Evolutionary conservation across 2,113 vertebrate species (phyloP).

Genomic region (Elaphurus davidianus): DNA sequence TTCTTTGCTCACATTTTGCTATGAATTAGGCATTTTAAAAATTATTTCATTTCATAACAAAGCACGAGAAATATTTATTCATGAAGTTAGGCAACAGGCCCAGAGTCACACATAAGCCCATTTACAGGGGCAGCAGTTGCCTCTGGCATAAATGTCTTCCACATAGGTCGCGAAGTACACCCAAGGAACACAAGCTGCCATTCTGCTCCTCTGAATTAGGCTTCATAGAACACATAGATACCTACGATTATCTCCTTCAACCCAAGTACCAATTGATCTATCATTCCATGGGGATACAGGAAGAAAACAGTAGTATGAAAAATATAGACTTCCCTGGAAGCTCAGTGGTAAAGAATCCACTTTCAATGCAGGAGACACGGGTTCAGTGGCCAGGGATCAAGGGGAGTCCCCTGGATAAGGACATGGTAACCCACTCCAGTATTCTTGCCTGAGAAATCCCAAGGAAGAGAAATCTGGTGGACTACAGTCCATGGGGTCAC

Average conservation of each 20-base stretch:
- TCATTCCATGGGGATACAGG: not conserved
- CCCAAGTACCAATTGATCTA: not conserved
- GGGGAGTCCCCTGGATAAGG: not conserved
- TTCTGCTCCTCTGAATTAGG: not conserved
- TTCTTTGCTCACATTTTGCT: not conserved
- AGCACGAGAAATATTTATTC: not conserved
- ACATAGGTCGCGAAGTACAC: not conserved
- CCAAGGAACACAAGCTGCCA: not conserved
- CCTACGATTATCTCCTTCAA: not conserved
- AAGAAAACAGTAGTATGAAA: not conserved
- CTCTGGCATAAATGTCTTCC: not conserved
- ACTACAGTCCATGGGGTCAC: not conserved
- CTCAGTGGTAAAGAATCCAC: not conserved
- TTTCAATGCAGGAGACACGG: not conserved
- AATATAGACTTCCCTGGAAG: not conserved
- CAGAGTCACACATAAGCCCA: not conserved
- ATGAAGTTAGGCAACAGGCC: not conserved
- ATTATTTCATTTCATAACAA: slow-evolving; percentile 10
- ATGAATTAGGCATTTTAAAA: not conserved
- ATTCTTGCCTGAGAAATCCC: not conserved
- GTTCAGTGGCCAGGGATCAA: not conserved
- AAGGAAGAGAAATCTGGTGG: not conserved
- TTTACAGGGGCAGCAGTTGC: not conserved
- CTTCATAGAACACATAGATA: not conserved
- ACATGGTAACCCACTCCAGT: not conserved